Evolutionary conservation across 2,797 vertebrate genomes (phyloP), one percentile per base, ranked within the genome.

Genomic region (Intellagama lesueurii): DNA sequence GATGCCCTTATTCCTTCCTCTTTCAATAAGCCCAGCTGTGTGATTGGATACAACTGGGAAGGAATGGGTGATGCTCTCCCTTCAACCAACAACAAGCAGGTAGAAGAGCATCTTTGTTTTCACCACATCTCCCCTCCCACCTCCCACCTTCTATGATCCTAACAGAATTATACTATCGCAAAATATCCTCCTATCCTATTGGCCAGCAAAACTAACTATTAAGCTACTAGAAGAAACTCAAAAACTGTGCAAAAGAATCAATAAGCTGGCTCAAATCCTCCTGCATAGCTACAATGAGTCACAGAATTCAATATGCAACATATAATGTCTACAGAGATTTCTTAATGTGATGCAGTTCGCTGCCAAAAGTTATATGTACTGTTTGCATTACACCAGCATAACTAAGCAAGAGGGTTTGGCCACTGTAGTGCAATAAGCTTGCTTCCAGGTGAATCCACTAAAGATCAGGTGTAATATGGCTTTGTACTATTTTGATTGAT

Each of bases 41-140:
- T 60, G 1, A 88, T 79, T 0, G 2, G 89, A 88, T 87, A 89
- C 91, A 95, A 94, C 93, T 86, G 93, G 0, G 76, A 87, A 89
- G 0, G 0, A 73, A 80, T 1, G 82, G 83, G 91, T 7, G 6
- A 72, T n/a, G 88, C 85, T 69, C 24, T 87, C 47, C 69, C 70
- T 85, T 0, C 80, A 89, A 64, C 76, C 52, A 44, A 76, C 77
- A 85, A 73, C 0, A 47, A 8, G 78, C 40, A 8, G 5, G 0
- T 86, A 79, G 89, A 90, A 91, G 69, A 87, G 91, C 80, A 90
- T 88, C 90, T 7, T 1, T 2, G 5, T 75, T 88, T 93, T 32
- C 44, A 66, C 30, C 52, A 11, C 47, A 49, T 77, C 69, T 44
- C 69, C 85, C 19, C 4, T 22, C 60, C n/a, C 47, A 8, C 26